A percentile compares a stretch with the other conserved stretches of the same genome.
Conservation (phyloP, 2,888 invertebrate species). For the Mylabris sibirica region DNA sequence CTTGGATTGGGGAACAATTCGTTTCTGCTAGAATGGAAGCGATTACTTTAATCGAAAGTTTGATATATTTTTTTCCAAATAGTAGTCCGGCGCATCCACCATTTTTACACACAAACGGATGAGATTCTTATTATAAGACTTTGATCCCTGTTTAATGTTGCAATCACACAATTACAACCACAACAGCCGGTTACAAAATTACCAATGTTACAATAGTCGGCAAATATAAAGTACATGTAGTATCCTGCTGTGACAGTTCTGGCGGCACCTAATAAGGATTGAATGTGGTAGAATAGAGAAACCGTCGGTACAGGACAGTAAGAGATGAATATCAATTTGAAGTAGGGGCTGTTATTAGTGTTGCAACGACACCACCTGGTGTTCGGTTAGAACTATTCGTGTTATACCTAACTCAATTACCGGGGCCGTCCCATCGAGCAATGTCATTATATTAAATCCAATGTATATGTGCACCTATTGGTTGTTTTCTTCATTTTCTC, state of each 20-base stretch:
- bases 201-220: background rate
- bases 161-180: slow-evolving; percentile 3
- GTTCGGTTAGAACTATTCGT: slow-evolving; percentile 56
- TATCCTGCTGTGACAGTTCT: background rate
- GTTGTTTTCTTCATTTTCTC: background rate
- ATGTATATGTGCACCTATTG: background rate
- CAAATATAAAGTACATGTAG: background rate
- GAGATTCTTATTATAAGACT: background rate
- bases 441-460: slow-evolving; percentile 53
- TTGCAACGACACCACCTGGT: slow-evolving; percentile 55
- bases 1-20: background rate
- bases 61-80: background rate
- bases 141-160: background rate
- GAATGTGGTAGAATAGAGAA: slow-evolving; percentile 25
- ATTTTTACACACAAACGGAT: background rate
- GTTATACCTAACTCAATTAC: slow-evolving; percentile 57
- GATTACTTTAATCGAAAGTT: background rate
- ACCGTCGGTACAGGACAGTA: slow-evolving; percentile 38
- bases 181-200: background rate
- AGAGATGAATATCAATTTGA: slow-evolving; percentile 55
- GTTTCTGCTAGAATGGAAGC: background rate
- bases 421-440: slow-evolving; percentile 55
- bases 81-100: background rate
- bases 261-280: slow-evolving; percentile 41
- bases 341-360: slow-evolving; percentile 47